These are phyloP conservation scores for Cephalopholis sonnerati DNA, from an alignment of 2,113 vertebrate genomes.

Conservation along the genomic window DNA sequence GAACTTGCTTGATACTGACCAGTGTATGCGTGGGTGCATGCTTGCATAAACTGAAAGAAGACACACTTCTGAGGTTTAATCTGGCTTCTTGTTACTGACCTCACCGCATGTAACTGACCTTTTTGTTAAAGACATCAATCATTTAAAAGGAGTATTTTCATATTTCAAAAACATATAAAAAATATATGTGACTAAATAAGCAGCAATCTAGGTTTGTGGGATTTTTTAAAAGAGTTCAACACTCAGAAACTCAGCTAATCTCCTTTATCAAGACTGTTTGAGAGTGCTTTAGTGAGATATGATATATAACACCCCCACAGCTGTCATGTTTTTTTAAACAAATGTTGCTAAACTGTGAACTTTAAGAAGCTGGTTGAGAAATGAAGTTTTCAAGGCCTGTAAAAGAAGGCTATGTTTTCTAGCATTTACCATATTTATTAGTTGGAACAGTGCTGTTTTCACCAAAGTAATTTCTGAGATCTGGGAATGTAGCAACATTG, in stretches of 20 bases:
- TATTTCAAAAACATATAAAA: not conserved
- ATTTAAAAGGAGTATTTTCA: not conserved
- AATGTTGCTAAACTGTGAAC: not conserved
- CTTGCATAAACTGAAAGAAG: no score
- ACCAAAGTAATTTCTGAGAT: not conserved
- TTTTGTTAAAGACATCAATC: not conserved
- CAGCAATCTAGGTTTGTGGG: not conserved
- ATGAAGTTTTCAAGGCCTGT: not conserved
- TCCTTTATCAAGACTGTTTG: not conserved
- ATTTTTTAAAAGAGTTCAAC: not conserved
- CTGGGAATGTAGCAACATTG: not conserved
- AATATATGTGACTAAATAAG: not conserved
- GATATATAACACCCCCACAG: not conserved
- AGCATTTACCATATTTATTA: not conserved
- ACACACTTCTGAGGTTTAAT: no score
- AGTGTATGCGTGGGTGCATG: no score
- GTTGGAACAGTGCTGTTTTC: not conserved
- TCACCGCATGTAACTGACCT: no score
- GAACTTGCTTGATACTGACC: no score
- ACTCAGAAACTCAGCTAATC: not conserved
- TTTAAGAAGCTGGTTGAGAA: not conserved
- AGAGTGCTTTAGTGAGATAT: not conserved
- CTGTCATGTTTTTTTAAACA: not conserved
- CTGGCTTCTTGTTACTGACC: no score
- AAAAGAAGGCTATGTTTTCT: not conserved